Conservation (phyloP, 2,113 vertebrate genomes). For the Pluvialis apricaria region DNA sequence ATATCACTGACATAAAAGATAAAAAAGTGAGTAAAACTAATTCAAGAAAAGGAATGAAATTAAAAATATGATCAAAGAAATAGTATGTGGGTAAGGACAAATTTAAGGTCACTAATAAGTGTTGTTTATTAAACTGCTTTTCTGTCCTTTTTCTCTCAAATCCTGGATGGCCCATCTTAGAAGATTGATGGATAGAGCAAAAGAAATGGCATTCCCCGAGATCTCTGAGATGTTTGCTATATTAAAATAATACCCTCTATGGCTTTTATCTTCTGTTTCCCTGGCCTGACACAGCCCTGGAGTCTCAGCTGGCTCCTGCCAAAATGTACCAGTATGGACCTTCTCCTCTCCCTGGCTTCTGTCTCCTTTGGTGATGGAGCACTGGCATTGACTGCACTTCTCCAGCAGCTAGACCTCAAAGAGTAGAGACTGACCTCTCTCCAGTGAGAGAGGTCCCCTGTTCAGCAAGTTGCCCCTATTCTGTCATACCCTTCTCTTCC, state of each 20-base stretch:
- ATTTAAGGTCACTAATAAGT: not conserved
- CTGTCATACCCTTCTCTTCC: not conserved
- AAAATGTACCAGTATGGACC: not conserved
- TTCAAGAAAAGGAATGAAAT: too few species aligned
- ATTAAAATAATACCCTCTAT: not conserved
- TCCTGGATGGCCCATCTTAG: not conserved
- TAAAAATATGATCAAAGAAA: too few species aligned
- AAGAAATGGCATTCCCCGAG: not conserved
- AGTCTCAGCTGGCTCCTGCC: not conserved
- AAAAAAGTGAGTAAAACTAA: too few species aligned
- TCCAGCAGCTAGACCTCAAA: not conserved
- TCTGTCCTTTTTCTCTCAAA: not conserved
- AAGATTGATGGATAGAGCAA: not conserved
- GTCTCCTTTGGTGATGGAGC: not conserved
- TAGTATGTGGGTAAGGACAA: too few species aligned
- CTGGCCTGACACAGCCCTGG: not conserved
- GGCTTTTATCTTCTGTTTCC: not conserved
- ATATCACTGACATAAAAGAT: too few species aligned
- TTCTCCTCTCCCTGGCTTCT: not conserved
- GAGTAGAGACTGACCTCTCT: not conserved
- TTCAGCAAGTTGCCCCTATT: not conserved
- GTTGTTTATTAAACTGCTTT: not conserved
- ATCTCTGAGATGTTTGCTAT: not conserved
- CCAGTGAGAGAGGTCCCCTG: rapidly evolving
- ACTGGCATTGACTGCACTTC: rapidly evolving